A percentile compares a stretch with the other conserved stretches of the same genome.
Evolutionary conservation across 1,140 invertebrate genomes (phyloP).

Genomic region (Heliconius hewitsoni): DNA sequence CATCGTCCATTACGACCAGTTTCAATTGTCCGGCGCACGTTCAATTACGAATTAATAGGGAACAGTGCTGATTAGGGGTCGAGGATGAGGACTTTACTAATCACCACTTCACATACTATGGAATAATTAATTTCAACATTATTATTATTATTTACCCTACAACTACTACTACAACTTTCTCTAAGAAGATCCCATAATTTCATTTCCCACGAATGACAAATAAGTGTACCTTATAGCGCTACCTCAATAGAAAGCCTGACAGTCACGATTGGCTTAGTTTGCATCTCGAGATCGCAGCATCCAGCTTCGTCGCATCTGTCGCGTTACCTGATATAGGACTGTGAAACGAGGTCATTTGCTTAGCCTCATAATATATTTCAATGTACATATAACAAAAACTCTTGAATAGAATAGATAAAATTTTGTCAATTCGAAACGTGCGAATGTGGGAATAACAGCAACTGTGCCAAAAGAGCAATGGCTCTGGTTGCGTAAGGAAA

Average conservation of each 20-base stretch:
- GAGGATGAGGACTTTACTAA: slow-evolving; percentile 67
- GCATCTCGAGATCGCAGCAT: slow-evolving; percentile 64
- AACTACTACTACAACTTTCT: neutral
- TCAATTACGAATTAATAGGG: slow-evolving; percentile 71
- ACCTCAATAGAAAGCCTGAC: slow-evolving; percentile 69
- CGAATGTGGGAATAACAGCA: slow-evolving; percentile 57
- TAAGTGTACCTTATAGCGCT: slow-evolving; percentile 57
- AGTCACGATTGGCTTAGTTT: slow-evolving; percentile 75
- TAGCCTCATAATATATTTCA: slow-evolving; percentile 40
- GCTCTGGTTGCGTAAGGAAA: slow-evolving; percentile 39
- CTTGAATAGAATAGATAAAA: slow-evolving; percentile 33
- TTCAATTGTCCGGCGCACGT: slow-evolving; percentile 70
- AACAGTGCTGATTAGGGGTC: slow-evolving; percentile 59
- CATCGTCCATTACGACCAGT: slow-evolving; percentile 60
- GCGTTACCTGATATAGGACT: slow-evolving; percentile 63
- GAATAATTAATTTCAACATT: slow-evolving; percentile 19
- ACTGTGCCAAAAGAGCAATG: slow-evolving; percentile 52
- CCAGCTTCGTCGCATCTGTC: slow-evolving; percentile 64
- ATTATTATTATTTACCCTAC: neutral
- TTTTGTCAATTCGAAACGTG: slow-evolving; percentile 59
- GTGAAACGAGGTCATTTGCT: slow-evolving; percentile 50
- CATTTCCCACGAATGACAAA: slow-evolving; percentile 73
- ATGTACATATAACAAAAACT: slow-evolving; percentile 28
- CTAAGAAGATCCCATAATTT: slow-evolving; percentile 53
- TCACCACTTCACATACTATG: slow-evolving; percentile 59